Evolutionary conservation across 2,888 invertebrate genomes (phyloP), one percentile per base, ranked within the genome.

Genomic region (Kuschelorhynchus macadamiae): DNA sequence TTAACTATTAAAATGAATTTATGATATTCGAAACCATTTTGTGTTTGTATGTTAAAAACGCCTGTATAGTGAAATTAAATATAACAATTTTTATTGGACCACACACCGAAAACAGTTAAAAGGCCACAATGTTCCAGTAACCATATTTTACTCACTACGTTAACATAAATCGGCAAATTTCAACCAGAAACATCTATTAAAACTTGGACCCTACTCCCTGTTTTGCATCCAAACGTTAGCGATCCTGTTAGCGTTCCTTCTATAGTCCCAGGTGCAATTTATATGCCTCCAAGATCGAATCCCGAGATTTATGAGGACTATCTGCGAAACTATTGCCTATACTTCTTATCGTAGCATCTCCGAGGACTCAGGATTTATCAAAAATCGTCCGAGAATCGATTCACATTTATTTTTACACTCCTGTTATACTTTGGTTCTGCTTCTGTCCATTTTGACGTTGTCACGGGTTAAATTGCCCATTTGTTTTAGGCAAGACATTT

Each of bases 201-300:
- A 49, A 52, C 52, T 47, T 55, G 47, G 55, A 36, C 47, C 49
- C 42, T 36, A 25, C 49, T 12, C 50, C 50, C 50, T 65, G 57
- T 44, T 56, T 57, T 65, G 50, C 57, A 57, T 50, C 46, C 36
- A 44, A 59, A 59, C 59, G 44, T 50, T 65, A 59, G 62, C 42
- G 55, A 42, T n/a, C n/a, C n/a, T n/a, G n/a, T 36, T 36, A 36
- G 36, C 49, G 47, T 47, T 57, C 44, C 53, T 46, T 39, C 32
- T 60, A 11, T 44, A 53, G 66, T 60, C 57, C 82, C 83, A 84
- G 83, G 83, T 84, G 83, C 82, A 80, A 83, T 84, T 83, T 84
- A 84, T 84, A 81, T 81, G 79, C 77, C 81, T 80, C 81, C 79
- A 81, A 83, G 82, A 83, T 83, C 83, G 82, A 82, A 83, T 82